Percentiles rank a stretch among this genome's conserved stretches.
Evolutionary conservation across 2,113 vertebrate genomes (phyloP).

Genomic region (Dolichallabes microphthalmus): DNA sequence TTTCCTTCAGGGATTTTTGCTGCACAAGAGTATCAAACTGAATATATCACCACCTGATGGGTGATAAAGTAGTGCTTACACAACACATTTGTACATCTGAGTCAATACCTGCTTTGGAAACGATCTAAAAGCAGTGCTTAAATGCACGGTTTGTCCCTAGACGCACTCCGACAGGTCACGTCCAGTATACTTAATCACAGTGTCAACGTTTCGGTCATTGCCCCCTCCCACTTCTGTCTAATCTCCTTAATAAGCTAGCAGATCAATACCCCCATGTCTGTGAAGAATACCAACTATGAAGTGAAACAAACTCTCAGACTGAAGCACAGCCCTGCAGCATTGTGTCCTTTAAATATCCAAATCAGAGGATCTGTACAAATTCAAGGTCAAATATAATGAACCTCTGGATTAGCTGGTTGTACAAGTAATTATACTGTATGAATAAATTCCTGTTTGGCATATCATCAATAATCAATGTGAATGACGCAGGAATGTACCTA

Average conservation of each 20-base stretch:
- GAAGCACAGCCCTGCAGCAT: background rate
- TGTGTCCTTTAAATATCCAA: slow-evolving; percentile 17
- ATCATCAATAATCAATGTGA: background rate
- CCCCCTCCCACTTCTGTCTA: slow-evolving; percentile 50
- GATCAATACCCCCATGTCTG: slow-evolving; percentile 60
- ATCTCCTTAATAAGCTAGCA: slow-evolving; percentile 61
- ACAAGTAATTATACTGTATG: background rate
- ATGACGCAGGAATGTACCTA: background rate
- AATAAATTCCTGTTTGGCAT: background rate
- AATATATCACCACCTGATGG: background rate
- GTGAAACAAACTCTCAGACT: slow-evolving; percentile 16
- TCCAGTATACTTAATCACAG: slow-evolving; percentile 53
- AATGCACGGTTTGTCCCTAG: background rate
- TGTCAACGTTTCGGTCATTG: slow-evolving; percentile 46
- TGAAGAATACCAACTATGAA: slow-evolving; percentile 33
- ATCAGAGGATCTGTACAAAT: background rate
- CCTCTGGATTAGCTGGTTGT: background rate
- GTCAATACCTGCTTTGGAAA: background rate
- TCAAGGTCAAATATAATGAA: background rate
- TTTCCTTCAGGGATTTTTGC: background rate
- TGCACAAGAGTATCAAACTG: slow-evolving; percentile 15
- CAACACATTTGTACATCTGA: slow-evolving; percentile 29
- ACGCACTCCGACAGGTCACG: slow-evolving; percentile 46
- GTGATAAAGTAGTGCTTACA: slow-evolving; percentile 6
- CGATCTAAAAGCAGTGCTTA: background rate